These are phyloP conservation scores for Actinia tenebrosa DNA, from an alignment of 64 coral and sea anemone genomes.

Conservation along the genomic window DNA sequence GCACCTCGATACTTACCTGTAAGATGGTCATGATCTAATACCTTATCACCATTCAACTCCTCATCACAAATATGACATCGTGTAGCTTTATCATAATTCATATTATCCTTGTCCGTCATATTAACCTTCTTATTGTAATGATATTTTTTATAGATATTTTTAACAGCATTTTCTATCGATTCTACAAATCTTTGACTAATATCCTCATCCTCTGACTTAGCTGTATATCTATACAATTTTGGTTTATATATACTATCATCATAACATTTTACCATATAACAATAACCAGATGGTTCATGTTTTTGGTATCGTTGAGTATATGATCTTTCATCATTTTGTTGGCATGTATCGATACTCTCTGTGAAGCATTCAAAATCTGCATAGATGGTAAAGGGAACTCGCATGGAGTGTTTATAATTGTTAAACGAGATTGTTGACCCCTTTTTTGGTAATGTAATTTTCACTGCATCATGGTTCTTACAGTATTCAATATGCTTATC, in stretches of 20 bases:
- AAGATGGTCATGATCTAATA: conserved; percentile 21
- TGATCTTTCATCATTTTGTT: not conserved
- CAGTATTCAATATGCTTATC: conserved; percentile 2
- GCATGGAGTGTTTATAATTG: not conserved
- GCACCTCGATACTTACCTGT: conserved; percentile 28
- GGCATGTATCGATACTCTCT: not conserved
- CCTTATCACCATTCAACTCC: conserved; percentile 12
- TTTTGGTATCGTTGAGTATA: conserved; percentile 33
- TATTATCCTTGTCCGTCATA: not conserved
- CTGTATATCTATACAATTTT: not conserved
- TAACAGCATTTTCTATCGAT: not conserved
- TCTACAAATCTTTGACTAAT: not conserved
- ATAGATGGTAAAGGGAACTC: conserved; percentile 26
- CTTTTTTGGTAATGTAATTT: not conserved
- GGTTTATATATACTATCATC: conserved; percentile 28
- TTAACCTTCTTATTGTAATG: not conserved
- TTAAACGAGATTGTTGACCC: not conserved
- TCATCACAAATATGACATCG: conserved; percentile 29
- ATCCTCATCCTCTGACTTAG: not conserved
- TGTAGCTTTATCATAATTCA: not conserved
- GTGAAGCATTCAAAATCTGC: conserved; percentile 28
- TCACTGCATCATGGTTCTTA: not conserved
- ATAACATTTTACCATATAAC: conserved; percentile 36
- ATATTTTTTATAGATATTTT: not conserved
- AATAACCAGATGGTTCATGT: conserved; percentile 28